Evolutionary conservation across 2,888 invertebrate species (phyloP), one percentile per base, ranked within the genome.

Genomic region (Drosophila cognata): DNA sequence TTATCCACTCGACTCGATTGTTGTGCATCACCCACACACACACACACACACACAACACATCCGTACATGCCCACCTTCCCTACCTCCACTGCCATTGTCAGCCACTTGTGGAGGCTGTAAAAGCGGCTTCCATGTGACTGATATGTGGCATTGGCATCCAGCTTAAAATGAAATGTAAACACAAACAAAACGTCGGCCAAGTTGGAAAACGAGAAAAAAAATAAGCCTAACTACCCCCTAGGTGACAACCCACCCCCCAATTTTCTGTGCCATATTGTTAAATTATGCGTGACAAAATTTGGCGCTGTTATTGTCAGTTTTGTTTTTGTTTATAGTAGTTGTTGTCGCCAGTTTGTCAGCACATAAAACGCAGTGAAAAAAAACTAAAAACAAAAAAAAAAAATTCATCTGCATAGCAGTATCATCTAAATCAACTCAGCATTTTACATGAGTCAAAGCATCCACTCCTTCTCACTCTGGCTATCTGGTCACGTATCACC

Each of bases 111-210:
- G 43, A n/a, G 70, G 53, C 69, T 71, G 65, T 71, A 67, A 74
- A 84, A 82, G 81, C 73, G 84, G 73, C 81, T 76, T 76, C 89
- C 84, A 70, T 89, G 84, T 87, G 89, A 84, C 84, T 89, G 89
- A 87, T 87, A 89, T 84, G 85, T 74, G 72, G 80, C 79, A 77
- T 64, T 62, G 82, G 70, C 74, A 78, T 67, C 71, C 79, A 73
- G 71, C 88, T 77, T 89, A 88, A 85, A 74, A 84, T 82, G 78
- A 84, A 82, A 88, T 89, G 90, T 85, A 88, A 89, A 88, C 85
- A 89, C 66, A 82, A 78, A 68, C 58, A 68, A 51, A 58, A 52
- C 25, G 35, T 41, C 21, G 13, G 56, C 25, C 53, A 36, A 35
- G 38, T 35, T 52, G 10, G 21, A n/a, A 43, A 21, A 31, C 10